Evolutionary conservation across 2,113 vertebrate genomes (phyloP).

Genomic region (Pluvialis apricaria): DNA sequence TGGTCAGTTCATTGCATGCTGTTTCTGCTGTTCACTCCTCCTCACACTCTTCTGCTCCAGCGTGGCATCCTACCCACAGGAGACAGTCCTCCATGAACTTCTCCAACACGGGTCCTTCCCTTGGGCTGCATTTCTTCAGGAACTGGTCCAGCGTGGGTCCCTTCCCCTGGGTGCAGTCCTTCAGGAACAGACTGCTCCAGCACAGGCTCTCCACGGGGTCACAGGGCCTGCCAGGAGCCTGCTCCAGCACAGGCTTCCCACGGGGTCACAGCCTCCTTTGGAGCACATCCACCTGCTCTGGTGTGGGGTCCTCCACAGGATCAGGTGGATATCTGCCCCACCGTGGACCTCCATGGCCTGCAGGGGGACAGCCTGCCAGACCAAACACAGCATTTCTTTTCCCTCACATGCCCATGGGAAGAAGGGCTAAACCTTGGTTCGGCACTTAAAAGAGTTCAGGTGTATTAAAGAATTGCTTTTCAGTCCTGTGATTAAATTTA

Average conservation of each 20-base stretch:
- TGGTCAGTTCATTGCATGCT: rapidly evolving
- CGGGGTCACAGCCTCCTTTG: rapidly evolving
- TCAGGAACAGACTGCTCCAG: neutral
- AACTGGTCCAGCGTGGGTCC: neutral
- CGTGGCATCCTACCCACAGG: neutral
- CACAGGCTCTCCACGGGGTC: rapidly evolving
- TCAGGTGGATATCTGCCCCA: neutral
- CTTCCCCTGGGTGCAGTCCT: neutral
- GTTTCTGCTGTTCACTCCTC: neutral
- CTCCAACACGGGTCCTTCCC: neutral
- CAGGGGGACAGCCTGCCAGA: neutral
- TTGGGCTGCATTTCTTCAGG: rapidly evolving
- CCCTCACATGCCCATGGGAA: rapidly evolving
- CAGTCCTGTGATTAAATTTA: neutral
- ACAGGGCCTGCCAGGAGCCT: too few species aligned
- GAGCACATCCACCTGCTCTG: neutral
- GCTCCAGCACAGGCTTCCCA: rapidly evolving
- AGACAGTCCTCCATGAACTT: neutral
- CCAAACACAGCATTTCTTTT: neutral
- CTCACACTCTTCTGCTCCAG: neutral
- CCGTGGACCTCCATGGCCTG: rapidly evolving
- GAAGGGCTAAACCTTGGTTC: neutral
- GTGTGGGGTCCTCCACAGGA: rapidly evolving
- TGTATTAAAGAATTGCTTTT: neutral
- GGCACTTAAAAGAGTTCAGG: neutral